Conservation (phyloP, 2,797 vertebrate genomes). For the Thalassophryne amazonica region DNA sequence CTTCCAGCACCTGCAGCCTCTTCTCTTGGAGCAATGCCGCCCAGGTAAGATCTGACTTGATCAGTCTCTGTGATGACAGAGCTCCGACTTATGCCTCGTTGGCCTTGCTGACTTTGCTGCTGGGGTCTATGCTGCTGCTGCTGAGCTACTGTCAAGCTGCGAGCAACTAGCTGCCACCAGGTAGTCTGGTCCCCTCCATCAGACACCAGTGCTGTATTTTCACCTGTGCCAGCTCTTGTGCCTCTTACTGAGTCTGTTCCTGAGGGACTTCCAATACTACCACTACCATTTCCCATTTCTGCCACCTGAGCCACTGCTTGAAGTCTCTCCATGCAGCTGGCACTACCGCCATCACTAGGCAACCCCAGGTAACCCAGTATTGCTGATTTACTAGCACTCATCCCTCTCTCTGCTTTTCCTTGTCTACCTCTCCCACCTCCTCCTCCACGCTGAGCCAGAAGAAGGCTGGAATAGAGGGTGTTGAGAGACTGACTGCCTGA, state of each 20-base stretch:
- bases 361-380: slow-evolving; percentile 85
- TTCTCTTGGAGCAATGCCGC: slow-evolving; percentile 66
- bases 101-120: slow-evolving; percentile 61
- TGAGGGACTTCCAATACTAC: slow-evolving; percentile 22
- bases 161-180: slow-evolving; percentile 81
- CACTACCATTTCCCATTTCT: slow-evolving; percentile 73
- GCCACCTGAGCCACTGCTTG: slow-evolving; percentile 85
- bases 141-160: slow-evolving; percentile 73
- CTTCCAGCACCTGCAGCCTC: slow-evolving; percentile 49
- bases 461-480: slow-evolving; percentile 87
- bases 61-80: slow-evolving; percentile 71
- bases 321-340: slow-evolving; percentile 84
- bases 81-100: slow-evolving; percentile 51
- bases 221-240: slow-evolving; percentile 46
- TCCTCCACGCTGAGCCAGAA: slow-evolving; percentile 72
- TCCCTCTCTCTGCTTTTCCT: slow-evolving; percentile 49
- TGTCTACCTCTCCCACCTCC: slow-evolving; percentile 61
- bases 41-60: slow-evolving; percentile 74
- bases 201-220: slow-evolving; percentile 21
- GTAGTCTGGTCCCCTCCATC: slow-evolving; percentile 77
- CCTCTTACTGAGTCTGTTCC: slow-evolving; percentile 47
- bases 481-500: slow-evolving; percentile 79
- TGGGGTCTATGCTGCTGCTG: slow-evolving; percentile 62
- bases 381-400: slow-evolving; percentile 76
- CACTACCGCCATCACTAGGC: slow-evolving; percentile 75